These are phyloP conservation scores for Cecropterus lyciades DNA, from an alignment of 1,140 invertebrate genomes.

Conservation along the genomic window DNA sequence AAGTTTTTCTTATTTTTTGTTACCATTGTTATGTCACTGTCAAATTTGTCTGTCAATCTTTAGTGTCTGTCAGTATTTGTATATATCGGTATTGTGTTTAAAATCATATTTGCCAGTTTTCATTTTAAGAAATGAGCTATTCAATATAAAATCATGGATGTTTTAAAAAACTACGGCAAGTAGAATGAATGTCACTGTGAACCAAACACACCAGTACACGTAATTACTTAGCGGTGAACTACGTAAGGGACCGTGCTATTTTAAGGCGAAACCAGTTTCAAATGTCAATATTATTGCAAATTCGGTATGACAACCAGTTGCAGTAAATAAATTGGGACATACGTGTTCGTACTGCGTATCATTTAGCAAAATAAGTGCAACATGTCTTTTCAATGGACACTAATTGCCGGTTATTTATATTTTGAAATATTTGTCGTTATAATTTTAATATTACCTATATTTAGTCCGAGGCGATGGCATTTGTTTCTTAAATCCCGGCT, in stretches of 20 bases:
- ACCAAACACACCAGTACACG: neutral
- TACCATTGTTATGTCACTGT: too few species aligned
- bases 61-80: too few species aligned
- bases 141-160: neutral
- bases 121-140: neutral
- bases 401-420: slow-evolving; percentile 75
- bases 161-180: neutral
- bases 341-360: neutral
- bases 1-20: too few species aligned
- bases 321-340: neutral
- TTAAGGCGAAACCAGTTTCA: slow-evolving; percentile 15
- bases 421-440: slow-evolving; percentile 71
- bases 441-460: slow-evolving; percentile 71
- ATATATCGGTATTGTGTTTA: too few species aligned
- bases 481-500: slow-evolving; percentile 70
- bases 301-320: slow-evolving; percentile 4
- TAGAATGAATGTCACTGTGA: neutral
- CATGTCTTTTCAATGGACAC: slow-evolving; percentile 80
- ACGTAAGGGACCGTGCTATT: neutral
- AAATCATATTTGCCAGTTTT: neutral
- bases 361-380: neutral
- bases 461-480: slow-evolving; percentile 73
- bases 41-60: too few species aligned
- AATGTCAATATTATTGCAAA: slow-evolving; percentile 12
- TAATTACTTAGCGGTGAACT: neutral